These are phyloP conservation scores for Ephestia elutella DNA, from an alignment of 1,140 invertebrate genomes.

Conservation along the genomic window DNA sequence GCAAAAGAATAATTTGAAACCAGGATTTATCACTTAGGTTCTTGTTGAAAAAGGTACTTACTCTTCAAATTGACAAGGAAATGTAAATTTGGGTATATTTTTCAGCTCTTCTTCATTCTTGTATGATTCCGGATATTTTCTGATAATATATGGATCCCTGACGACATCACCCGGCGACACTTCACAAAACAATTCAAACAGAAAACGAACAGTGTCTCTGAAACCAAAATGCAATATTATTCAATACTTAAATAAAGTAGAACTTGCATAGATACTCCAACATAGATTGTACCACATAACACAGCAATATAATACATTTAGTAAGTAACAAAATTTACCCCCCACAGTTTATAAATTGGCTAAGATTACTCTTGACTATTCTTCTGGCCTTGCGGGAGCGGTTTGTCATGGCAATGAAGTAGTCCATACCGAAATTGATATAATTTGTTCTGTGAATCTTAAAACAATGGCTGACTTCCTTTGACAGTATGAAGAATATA, in stretches of 20 bases:
- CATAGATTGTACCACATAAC: not conserved
- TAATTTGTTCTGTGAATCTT: too few species aligned
- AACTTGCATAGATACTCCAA: not conserved
- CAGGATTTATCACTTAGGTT: too few species aligned
- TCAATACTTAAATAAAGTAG: not conserved
- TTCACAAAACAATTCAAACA: conserved; percentile 91
- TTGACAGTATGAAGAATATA: too few species aligned
- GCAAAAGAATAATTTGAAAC: too few species aligned
- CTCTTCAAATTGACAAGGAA: conserved; percentile 88
- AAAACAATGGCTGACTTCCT: too few species aligned
- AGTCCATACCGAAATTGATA: too few species aligned
- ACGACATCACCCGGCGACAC: conserved; percentile 79
- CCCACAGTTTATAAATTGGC: too few species aligned
- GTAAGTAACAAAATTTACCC: not conserved
- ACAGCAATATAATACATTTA: not conserved
- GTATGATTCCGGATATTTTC: conserved; percentile 84
- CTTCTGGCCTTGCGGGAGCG: too few species aligned
- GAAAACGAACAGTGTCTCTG: conserved; percentile 85
- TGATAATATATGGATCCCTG: conserved; percentile 81
- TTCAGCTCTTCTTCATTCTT: conserved; percentile 85
- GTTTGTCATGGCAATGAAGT: too few species aligned
- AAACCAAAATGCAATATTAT: conserved; percentile 42
- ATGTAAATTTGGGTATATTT: conserved; percentile 88
- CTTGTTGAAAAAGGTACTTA: conserved; percentile 58
- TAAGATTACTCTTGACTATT: too few species aligned